phyloP scores from a whole-genome alignment of 2,888 invertebrate genomes.

The Hesperia comma region DNA sequence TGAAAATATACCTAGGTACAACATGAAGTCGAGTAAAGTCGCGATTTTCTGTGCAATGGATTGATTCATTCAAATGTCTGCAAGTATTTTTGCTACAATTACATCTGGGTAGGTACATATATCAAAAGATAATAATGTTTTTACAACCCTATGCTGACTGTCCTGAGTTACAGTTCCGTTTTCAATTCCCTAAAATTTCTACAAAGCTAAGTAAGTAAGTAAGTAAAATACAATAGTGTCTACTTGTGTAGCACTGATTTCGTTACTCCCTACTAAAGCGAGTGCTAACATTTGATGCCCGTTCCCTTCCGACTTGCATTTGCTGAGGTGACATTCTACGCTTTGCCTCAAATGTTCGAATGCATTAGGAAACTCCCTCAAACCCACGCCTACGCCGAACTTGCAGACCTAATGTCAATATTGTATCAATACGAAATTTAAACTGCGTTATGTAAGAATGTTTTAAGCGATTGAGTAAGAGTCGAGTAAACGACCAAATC shows the following conservation, averaged over 20 bases:
- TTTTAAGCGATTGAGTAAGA: too few relatives aligned
- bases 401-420: not conserved
- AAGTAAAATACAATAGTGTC: constrained; percentile 2
- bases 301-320: constrained; percentile 19
- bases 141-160: too few relatives aligned
- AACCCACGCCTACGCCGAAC: not conserved
- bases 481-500: too few relatives aligned
- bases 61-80: too few relatives aligned
- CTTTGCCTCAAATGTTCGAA: constrained; percentile 7
- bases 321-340: constrained; percentile 1
- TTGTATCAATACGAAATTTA: not conserved
- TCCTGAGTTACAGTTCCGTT: too few relatives aligned
- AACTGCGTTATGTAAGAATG: not conserved
- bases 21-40: too few relatives aligned
- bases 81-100: too few relatives aligned
- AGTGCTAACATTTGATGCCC: constrained; percentile 14
- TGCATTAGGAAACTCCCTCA: constrained; percentile 3
- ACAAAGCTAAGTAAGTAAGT: not conserved
- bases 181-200: not conserved
- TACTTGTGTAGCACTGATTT: constrained; percentile 9
- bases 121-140: too few relatives aligned
- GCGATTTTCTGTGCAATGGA: too few relatives aligned
- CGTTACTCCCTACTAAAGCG: constrained; percentile 10
- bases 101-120: too few relatives aligned
- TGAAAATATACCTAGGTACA: too few relatives aligned